Base-by-base conservation (phyloP, 2,888 invertebrate genomes). In the Cataglyphis livida region DNA sequence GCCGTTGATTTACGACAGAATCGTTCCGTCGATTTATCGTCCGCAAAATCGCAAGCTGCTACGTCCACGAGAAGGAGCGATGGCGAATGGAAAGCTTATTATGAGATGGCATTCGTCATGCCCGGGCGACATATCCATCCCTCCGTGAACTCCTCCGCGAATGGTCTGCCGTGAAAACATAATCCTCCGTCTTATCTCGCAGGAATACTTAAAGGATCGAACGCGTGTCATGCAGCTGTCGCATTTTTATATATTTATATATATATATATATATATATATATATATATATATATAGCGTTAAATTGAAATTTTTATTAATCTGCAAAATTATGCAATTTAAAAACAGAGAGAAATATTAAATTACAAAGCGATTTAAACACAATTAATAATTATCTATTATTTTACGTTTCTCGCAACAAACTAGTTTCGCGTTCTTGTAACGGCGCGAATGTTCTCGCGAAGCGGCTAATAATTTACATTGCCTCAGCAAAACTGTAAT, bases 61-160 rank as follows among this genome's bases (percentile, higher is more conserved):
- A 25, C 82, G 57, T 70, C 35, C 32, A 41, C 61, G 35, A 68
- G 57, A 28, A 66, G 59, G 61, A 85, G 51, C 41, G 62, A 54
- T 48, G 35, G 41, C 78, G 59, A 73, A 73, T 59, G 74, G 74
- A 79, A 82, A 84, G 84, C 87, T 87, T 87, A 87, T 87, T 87
- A 87, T 79, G 64, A 84, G 75, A 9, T 71, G 82, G 75, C 74
- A 87, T 87, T 84, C 84, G 84, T 87, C 87, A 87, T 87, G 85
- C 65, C 84, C 28, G 41, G 61, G 44, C 66, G 82, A 68, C 70
- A 68, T 70, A 83, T 70, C 51, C 81, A 62, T 81, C 57, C 64
- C 35, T 61, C 48, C 81, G 44, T 44, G 51, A 54, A 83, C 59
- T 68, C 83, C 48, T 57, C 48, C 21, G 44, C 32, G 66, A 73